Evolutionary conservation across 2,113 vertebrate genomes (phyloP), one percentile per base, ranked within the genome.

Genomic region (Capreolus pygargus): DNA sequence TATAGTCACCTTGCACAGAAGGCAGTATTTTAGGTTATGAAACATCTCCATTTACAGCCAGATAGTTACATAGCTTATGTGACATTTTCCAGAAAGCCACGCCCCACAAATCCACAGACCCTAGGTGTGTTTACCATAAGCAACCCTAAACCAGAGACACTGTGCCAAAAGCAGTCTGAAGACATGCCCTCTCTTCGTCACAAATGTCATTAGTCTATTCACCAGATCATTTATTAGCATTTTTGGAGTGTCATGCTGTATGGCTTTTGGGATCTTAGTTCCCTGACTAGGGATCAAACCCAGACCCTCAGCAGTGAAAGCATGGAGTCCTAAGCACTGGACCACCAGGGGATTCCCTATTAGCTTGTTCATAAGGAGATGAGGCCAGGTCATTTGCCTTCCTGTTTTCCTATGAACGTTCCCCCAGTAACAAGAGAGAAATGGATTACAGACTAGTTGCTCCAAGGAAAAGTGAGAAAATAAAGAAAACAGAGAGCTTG

Each of bases 161-260:
- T 19, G 33, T 91, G 30, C 55, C 50, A 92, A 95, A 94, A 78
- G 28, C 33, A 89, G 16, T 61, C 43, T 30, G 85, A 28, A 97
- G 64, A 89, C 82, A 83, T 36, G 10, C 86, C 82, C 47, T 39
- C 17, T 50, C 15, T 36, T 91, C 45, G 45, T 79, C n/a, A 11
- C 58, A 94, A 94, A 97, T 30, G 88, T 50, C 78, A 83, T 84
- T 94, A 55, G 23, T 92, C 36, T 90, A 55, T 89, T 89, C 43
- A 57, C 15, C 52, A 93, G 58, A 74, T 87, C 54, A 95, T 79
- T 91, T 86, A 70, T 70, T 70, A 89, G 55, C 55, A 92, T 82
- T 81, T 79, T 79, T 2, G 0, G 5, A 16, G 39, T 43, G 74
- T 45, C 47, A 19, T 1, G 9, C 28, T 30, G 28, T 47, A 81